These are phyloP conservation scores for Coelopa frigida DNA, from an alignment of 1,140 invertebrate genomes.

Conservation along the genomic window DNA sequence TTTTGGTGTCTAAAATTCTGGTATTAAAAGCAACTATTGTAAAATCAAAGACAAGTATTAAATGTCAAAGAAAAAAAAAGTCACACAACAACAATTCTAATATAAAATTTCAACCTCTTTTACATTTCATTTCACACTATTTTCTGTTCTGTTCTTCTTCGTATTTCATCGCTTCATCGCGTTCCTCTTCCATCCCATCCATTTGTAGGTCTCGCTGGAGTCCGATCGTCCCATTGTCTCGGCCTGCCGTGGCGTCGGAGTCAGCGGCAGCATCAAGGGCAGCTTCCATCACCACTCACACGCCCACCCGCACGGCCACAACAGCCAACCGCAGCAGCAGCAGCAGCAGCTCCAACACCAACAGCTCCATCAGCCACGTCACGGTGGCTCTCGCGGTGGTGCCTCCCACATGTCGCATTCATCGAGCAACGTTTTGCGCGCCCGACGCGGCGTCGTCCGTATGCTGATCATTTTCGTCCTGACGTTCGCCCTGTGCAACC, in stretches of 20 bases:
- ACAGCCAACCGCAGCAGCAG: conserved; percentile 11
- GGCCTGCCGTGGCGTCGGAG: conserved; percentile 39
- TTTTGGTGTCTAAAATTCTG: too few relatives aligned
- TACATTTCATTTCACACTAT: neutral
- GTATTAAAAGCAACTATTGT: too few relatives aligned
- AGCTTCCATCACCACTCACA: conserved; percentile 10
- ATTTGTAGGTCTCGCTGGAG: conserved; percentile 43
- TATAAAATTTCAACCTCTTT: too few relatives aligned
- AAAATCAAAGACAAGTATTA: too few relatives aligned
- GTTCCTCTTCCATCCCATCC: too few relatives aligned
- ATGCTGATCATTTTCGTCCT: conserved; percentile 77
- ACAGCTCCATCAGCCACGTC: conserved; percentile 9
- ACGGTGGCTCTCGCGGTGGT: conserved; percentile 19
- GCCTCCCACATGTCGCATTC: conserved; percentile 52
- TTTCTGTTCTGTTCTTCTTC: neutral
- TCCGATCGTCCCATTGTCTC: conserved; percentile 42
- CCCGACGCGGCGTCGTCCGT: conserved; percentile 63
- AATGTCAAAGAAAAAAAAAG: too few relatives aligned
- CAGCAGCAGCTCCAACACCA: conserved; percentile 6
- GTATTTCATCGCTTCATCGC: too few relatives aligned
- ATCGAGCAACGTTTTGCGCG: conserved; percentile 60
- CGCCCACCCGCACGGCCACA: neutral
- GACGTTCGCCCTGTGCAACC: conserved; percentile 75
- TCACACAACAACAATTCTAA: too few relatives aligned
- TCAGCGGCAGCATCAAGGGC: conserved; percentile 20